These are phyloP conservation scores for Lepeophtheirus salmonis DNA, from an alignment of 1,140 invertebrate species.

Conservation along the genomic window DNA sequence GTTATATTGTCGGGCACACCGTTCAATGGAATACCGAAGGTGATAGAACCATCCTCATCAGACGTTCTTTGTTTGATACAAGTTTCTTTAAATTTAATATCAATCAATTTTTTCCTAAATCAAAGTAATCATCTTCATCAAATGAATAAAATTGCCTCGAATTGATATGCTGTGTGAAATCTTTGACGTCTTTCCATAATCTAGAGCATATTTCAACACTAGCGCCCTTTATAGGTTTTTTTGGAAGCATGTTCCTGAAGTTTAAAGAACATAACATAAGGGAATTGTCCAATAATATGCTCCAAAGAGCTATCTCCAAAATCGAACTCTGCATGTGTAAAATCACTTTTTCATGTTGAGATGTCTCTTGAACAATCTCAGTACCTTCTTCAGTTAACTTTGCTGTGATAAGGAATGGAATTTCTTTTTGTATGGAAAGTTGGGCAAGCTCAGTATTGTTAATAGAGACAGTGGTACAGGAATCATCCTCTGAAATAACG, in stretches of 20 bases:
- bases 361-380: neutral
- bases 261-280: neutral
- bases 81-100: conserved; percentile 4
- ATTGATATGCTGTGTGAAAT: neutral
- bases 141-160: neutral
- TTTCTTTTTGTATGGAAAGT: neutral
- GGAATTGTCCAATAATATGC: conserved; percentile 7
- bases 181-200: neutral
- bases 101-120: neutral
- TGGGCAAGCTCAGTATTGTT: neutral
- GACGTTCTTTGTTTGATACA: neutral
- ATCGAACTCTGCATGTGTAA: neutral
- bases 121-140: neutral
- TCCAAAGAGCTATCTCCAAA: neutral
- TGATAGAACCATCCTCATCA: neutral
- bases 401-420: neutral
- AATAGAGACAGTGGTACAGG: neutral
- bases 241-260: too few species aligned
- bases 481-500: neutral
- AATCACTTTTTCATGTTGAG: neutral
- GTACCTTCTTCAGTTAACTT: neutral
- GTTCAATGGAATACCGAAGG: neutral
- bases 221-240: neutral
- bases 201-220: neutral
- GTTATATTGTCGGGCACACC: conserved; percentile 3